Percentiles rank a stretch among this genome's conserved stretches.
These are phyloP conservation scores for Martes flavigula DNA, from an alignment of 2,797 vertebrate species.

Conservation along the genomic window DNA sequence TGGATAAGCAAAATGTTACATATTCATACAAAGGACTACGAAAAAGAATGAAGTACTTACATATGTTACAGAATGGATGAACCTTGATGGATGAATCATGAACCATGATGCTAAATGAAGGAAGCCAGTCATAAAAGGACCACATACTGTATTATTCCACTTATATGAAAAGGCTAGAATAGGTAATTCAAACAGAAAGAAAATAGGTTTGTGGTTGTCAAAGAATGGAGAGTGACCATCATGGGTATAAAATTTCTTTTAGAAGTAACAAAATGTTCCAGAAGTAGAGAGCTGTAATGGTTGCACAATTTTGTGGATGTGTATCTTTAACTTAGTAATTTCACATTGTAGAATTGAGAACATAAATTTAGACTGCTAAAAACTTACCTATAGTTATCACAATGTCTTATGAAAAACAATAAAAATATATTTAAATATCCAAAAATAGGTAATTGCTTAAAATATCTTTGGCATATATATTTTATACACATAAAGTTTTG, in stretches of 20 bases:
- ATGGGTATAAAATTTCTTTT: neutral
- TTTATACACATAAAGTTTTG: neutral
- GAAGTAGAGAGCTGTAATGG: neutral
- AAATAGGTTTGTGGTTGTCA: neutral
- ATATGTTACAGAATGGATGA: neutral
- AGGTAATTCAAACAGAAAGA: neutral
- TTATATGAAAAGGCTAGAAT: neutral
- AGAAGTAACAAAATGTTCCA: neutral
- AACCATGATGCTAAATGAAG: neutral
- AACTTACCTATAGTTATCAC: neutral
- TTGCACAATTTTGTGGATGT: neutral
- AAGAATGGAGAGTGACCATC: neutral
- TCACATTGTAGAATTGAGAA: neutral
- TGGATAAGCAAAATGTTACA: neutral
- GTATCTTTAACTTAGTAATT: neutral
- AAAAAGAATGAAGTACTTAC: neutral
- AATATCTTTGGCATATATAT: neutral
- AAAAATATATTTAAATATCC: neutral
- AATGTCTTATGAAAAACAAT: neutral
- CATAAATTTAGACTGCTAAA: neutral
- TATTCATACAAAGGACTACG: neutral
- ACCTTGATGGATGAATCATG: neutral
- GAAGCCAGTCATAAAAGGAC: neutral
- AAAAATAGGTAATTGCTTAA: neutral
- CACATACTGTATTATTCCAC: neutral